Evolutionary conservation across 2,888 invertebrate species (phyloP).

Genomic region (Sphaerophoria taeniata): DNA sequence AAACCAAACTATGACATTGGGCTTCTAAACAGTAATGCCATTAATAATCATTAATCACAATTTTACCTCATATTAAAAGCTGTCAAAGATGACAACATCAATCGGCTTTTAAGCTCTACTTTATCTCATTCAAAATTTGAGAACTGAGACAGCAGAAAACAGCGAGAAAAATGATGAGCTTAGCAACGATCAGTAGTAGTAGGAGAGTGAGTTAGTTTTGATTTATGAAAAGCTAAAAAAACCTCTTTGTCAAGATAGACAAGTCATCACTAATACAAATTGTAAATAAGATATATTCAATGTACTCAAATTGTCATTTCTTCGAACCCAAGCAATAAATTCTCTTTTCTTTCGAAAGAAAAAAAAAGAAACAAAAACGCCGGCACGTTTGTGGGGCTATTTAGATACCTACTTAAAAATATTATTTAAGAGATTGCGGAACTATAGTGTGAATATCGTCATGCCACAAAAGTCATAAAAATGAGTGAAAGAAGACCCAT

Average conservation of each 20-base stretch:
- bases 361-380: constrained; percentile 16
- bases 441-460: constrained; percentile 52
- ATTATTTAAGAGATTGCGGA: constrained; percentile 64
- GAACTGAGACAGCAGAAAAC: too few species aligned
- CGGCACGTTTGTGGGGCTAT: constrained; percentile 38
- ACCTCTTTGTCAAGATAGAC: constrained; percentile 28
- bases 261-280: constrained; percentile 9
- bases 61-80: too few species aligned
- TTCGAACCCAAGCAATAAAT: constrained; percentile 37
- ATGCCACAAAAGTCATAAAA: constrained; percentile 20
- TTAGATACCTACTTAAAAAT: neutral
- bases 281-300: constrained; percentile 49
- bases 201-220: too few species aligned
- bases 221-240: neutral
- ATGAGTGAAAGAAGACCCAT: constrained; percentile 50
- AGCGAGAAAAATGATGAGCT: too few species aligned
- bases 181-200: too few species aligned
- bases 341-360: constrained; percentile 23
- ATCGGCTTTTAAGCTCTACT: too few species aligned
- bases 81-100: too few species aligned
- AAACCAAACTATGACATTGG: too few species aligned
- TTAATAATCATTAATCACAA: too few species aligned
- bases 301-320: constrained; percentile 47
- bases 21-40: too few species aligned
- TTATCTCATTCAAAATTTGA: too few species aligned